These are phyloP conservation scores for Lissocephala sabroskyi DNA, from an alignment of 2,888 invertebrate species.

Conservation along the genomic window DNA sequence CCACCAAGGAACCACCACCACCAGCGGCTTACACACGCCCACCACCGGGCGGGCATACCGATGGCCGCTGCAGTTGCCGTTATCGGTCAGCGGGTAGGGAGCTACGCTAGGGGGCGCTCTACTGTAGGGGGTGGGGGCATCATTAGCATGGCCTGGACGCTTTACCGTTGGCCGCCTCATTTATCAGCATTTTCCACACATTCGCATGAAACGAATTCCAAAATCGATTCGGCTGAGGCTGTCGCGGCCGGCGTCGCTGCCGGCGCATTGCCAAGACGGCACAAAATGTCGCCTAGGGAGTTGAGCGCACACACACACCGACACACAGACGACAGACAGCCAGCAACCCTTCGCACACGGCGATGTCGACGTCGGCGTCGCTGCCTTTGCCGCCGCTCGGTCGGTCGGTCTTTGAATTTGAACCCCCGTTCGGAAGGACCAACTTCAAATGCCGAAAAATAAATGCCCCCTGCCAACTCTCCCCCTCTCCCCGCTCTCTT, in stretches of 20 bases:
- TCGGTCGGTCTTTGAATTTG: conserved; percentile 61
- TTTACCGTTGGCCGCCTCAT: conserved; percentile 27
- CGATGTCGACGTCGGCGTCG: conserved; percentile 2
- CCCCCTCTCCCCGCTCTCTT: no score
- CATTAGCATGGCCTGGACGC: conserved; percentile 44
- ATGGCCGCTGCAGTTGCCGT: background rate
- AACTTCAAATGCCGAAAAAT: conserved; percentile 64
- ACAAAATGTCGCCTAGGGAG: conserved; percentile 60
- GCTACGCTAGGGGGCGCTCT: background rate
- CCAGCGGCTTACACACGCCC: no score
- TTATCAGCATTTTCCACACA: conserved; percentile 68
- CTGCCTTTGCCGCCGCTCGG: conserved; percentile 27
- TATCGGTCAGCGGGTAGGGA: conserved; percentile 5
- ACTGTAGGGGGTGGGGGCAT: conserved; percentile 7
- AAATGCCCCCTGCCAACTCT: background rate
- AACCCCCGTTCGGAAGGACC: conserved; percentile 62
- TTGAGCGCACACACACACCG: conserved; percentile 16
- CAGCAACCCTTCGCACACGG: conserved; percentile 51
- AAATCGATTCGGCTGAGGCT: conserved; percentile 56
- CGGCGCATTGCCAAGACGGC: conserved; percentile 13
- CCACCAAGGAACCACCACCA: no score
- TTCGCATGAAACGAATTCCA: conserved; percentile 61
- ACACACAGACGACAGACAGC: conserved; percentile 3
- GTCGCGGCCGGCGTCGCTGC: conserved; percentile 35
- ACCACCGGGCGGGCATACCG: background rate